A percentile compares a stretch with the other conserved stretches of the same genome.
Evolutionary conservation across 2,113 vertebrate species (phyloP).

Genomic region (Heterotis niloticus): DNA sequence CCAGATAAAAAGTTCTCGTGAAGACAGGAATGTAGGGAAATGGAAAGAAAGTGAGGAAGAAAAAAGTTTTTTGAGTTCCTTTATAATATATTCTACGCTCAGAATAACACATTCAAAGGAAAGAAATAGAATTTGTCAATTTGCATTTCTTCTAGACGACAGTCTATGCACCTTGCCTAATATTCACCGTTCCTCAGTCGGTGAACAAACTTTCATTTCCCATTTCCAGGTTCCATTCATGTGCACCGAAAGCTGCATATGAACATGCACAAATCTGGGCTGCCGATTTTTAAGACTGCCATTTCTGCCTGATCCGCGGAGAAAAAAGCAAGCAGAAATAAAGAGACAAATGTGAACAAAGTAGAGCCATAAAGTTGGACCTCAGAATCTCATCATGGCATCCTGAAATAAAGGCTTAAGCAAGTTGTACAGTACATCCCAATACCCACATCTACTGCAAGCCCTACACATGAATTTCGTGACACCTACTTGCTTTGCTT

Average conservation of each 20-base stretch:
- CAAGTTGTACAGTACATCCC: too few relatives aligned
- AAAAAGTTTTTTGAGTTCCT: too few relatives aligned
- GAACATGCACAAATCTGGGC: background rate
- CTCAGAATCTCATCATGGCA: too few relatives aligned
- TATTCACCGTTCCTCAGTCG: background rate
- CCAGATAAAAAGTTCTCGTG: background rate
- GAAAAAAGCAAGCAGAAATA: background rate
- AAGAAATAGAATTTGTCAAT: background rate
- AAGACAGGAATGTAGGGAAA: background rate
- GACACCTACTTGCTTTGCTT: too few relatives aligned
- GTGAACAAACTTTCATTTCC: background rate
- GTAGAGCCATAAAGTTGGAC: too few relatives aligned
- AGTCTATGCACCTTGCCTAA: background rate
- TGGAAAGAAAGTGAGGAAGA: background rate
- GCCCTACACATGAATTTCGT: too few relatives aligned
- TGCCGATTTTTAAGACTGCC: too few relatives aligned
- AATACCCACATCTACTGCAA: too few relatives aligned
- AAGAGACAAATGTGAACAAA: too few relatives aligned
- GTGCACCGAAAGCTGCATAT: background rate
- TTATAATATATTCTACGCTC: background rate
- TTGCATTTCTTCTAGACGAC: constrained; percentile 5
- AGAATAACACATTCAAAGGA: constrained; percentile 7
- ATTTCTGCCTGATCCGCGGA: too few relatives aligned
- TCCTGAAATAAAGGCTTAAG: too few relatives aligned
- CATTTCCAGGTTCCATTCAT: background rate